Evolutionary conservation across 2,113 vertebrate genomes (phyloP).

Genomic region (Dinomys branickii): DNA sequence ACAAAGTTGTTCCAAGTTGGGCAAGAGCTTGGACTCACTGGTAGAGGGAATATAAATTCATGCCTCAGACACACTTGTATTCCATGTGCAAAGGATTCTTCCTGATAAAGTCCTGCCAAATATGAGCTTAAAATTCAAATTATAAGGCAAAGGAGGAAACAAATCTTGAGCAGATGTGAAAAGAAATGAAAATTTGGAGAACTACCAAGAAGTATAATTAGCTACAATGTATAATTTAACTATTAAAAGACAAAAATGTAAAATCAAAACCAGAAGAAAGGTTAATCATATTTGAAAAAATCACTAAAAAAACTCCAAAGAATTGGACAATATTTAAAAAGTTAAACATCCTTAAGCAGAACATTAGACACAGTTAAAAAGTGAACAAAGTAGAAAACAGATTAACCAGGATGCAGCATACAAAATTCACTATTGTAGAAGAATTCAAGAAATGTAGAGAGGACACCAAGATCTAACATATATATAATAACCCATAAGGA

Average conservation of each 20-base stretch:
- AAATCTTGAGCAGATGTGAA: not conserved
- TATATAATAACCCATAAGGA: not conserved
- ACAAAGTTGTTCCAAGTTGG: not conserved
- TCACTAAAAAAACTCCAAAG: not conserved
- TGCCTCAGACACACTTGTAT: not conserved
- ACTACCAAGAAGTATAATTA: conserved; percentile 31
- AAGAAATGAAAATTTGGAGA: conserved; percentile 34
- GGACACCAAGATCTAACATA: not conserved
- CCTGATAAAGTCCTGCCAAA: conserved; percentile 42
- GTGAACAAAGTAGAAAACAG: conserved; percentile 18
- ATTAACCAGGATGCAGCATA: not conserved
- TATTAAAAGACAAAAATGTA: conserved; percentile 1
- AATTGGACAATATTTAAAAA: not conserved
- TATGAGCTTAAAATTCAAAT: conserved; percentile 14
- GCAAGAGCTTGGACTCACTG: not conserved
- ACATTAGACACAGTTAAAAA: conserved; percentile 17
- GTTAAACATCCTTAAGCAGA: not conserved
- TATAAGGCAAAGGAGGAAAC: conserved; percentile 32
- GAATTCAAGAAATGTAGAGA: not conserved
- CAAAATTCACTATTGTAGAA: not conserved
- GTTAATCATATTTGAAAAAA: not conserved
- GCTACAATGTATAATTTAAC: conserved; percentile 6
- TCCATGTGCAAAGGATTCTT: not conserved
- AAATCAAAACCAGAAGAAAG: conserved; percentile 18
- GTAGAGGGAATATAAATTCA: conserved; percentile 23